Evolutionary conservation across 2,113 vertebrate species (phyloP).

Genomic region (Sphyrna mokarran): DNA sequence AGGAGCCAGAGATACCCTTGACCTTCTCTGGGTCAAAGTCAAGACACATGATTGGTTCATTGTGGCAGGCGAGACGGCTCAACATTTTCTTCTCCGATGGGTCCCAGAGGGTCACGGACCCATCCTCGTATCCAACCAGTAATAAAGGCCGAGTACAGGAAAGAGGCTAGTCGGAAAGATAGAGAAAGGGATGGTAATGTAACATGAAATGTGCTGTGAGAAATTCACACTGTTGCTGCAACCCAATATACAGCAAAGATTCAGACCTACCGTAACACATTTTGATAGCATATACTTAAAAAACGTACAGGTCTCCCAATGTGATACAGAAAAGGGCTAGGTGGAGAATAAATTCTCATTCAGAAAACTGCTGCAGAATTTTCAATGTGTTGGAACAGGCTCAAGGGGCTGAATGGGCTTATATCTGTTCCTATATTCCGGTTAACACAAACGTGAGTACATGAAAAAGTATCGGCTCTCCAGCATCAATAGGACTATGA

Average conservation of each 20-base stretch:
- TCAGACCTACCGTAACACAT: not conserved
- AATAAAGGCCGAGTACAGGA: conserved; percentile 63
- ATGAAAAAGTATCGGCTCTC: not conserved
- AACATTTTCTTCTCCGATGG: conserved; percentile 61
- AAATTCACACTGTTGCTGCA: not conserved
- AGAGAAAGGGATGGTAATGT: conserved; percentile 38
- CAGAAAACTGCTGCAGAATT: not conserved
- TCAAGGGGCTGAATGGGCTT: not conserved
- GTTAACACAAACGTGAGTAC: not conserved
- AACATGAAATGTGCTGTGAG: conserved; percentile 21
- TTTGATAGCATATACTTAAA: not conserved
- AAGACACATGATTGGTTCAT: conserved; percentile 85
- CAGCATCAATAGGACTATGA: not conserved
- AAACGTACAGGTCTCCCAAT: not conserved
- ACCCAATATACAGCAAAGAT: not conserved
- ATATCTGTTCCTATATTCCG: not conserved
- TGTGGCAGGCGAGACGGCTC: conserved; percentile 67
- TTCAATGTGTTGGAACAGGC: not conserved
- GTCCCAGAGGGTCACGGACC: conserved; percentile 83
- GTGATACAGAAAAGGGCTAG: not conserved
- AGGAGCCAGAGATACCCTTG: conserved; percentile 80
- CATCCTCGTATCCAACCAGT: conserved; percentile 84
- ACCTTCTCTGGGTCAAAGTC: conserved; percentile 72
- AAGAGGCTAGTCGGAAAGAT: conserved; percentile 53
- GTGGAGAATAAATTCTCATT: not conserved